Conservation (phyloP, 2,888 invertebrate genomes). For the Notodonta dromedarius region DNA sequence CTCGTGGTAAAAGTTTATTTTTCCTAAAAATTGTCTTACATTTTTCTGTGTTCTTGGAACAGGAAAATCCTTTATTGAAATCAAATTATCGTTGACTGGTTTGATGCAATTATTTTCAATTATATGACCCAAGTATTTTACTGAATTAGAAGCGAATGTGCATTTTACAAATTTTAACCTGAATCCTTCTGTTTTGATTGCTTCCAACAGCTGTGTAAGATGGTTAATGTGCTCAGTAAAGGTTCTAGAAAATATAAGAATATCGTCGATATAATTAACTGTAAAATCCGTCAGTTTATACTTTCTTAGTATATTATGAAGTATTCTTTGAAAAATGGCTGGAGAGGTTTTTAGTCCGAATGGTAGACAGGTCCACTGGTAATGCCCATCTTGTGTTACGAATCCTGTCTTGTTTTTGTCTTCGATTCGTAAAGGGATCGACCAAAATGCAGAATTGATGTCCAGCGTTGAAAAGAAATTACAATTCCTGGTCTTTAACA, state of each 20-base stretch:
- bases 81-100: slow-evolving; percentile 41
- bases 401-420: slow-evolving; percentile 47
- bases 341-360: slow-evolving; percentile 13
- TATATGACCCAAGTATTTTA: slow-evolving; percentile 36
- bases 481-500: slow-evolving; percentile 45
- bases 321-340: slow-evolving; percentile 6
- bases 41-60: slow-evolving; percentile 27
- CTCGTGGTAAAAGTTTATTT: slow-evolving; percentile 33
- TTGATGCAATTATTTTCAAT: slow-evolving; percentile 33
- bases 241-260: not conserved
- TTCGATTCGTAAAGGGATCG: slow-evolving; percentile 44
- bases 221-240: too few relatives aligned
- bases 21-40: slow-evolving; percentile 35
- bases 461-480: slow-evolving; percentile 49
- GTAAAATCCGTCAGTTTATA: slow-evolving; percentile 1
- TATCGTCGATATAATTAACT: slow-evolving; percentile 4
- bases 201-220: too few relatives aligned
- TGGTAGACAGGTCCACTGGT: slow-evolving; percentile 37
- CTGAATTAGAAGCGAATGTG: slow-evolving; percentile 25
- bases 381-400: slow-evolving; percentile 34
- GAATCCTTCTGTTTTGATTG: slow-evolving; percentile 28
- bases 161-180: slow-evolving; percentile 32
- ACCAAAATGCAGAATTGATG: slow-evolving; percentile 56
- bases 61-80: slow-evolving; percentile 30
- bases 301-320: slow-evolving; percentile 1